These are phyloP conservation scores for Oxygymnocypris stewartii DNA, from an alignment of 2,113 vertebrate genomes.

Conservation along the genomic window DNA sequence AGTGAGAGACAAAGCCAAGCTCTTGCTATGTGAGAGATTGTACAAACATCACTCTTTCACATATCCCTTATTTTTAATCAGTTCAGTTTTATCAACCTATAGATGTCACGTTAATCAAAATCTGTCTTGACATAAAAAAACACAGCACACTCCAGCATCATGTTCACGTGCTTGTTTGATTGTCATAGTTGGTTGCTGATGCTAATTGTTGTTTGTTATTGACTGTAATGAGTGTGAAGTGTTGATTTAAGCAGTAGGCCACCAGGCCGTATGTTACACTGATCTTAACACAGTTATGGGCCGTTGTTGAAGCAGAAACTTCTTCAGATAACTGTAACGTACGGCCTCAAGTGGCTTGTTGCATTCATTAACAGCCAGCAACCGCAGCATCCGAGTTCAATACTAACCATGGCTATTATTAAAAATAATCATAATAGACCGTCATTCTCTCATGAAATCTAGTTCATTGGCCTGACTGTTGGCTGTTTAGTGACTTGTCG, in stretches of 20 bases:
- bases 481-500: background rate
- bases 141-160: background rate
- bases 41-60: background rate
- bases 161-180: conserved; percentile 6
- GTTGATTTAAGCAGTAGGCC: conserved; percentile 69
- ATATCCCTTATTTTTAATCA: background rate
- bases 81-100: background rate
- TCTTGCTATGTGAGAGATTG: background rate
- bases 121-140: background rate
- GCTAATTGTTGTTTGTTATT: conserved; percentile 70
- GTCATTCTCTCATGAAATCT: background rate
- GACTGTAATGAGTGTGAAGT: conserved; percentile 55
- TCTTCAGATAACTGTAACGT: background rate
- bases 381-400: conserved; percentile 29
- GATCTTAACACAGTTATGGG: background rate
- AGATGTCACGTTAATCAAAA: background rate
- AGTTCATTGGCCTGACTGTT: background rate
- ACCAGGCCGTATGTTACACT: background rate
- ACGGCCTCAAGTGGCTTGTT: background rate
- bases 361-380: background rate
- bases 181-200: conserved; percentile 36
- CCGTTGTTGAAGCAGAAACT: background rate
- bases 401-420: background rate
- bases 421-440: background rate
- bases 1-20: too few species aligned